Base-by-base conservation (phyloP, 2,113 vertebrate species). In the Equus przewalskii region DNA sequence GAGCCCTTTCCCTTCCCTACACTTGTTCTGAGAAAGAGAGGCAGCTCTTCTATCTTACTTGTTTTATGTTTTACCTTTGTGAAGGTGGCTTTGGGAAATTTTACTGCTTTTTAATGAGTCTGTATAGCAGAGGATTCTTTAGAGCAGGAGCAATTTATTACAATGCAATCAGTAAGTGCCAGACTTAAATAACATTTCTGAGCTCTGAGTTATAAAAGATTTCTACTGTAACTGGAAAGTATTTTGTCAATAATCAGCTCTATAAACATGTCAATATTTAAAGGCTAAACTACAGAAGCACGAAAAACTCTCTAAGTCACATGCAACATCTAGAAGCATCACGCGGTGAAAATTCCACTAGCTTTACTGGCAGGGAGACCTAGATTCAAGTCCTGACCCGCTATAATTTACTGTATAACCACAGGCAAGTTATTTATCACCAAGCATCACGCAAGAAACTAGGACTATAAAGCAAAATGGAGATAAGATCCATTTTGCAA, bases 201-300 rank as follows among this genome's bases (percentile, higher is more conserved):
- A 54, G 41, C 8, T 83, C 54, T 84, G 75, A 79, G 41, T 58
- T 95, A 67, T 51, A 87, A 95, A 60, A 93, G 26, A 86, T 83
- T 83, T 56, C 67, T 64, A 79, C 11, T 70, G 6, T 82, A 89
- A 94, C 24, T 44, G 5, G 5, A 87, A 94, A 84, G 73, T 92
- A 49, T 94, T 86, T 80, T 94, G 73, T 81, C 49, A 89, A 92
- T 96, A 84, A 79, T 67, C 26, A 94, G 62, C 28, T 69, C 54
- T 89, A 94, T 18, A 95, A 92, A 87, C 12, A 89, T 72, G 33
- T 94, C 33, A 94, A 58, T 94, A 97, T 89, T 96, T 96, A 96
- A 13, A 86, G 12, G 89, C 65, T 78, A 96, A 93, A 85, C 14
- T 83, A 88, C 3, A 97, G 44, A 89, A 96, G n/a, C 36, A 73